phyloP scores from a whole-genome alignment of 2,888 invertebrate species.

The Augochlorella aurata region DNA sequence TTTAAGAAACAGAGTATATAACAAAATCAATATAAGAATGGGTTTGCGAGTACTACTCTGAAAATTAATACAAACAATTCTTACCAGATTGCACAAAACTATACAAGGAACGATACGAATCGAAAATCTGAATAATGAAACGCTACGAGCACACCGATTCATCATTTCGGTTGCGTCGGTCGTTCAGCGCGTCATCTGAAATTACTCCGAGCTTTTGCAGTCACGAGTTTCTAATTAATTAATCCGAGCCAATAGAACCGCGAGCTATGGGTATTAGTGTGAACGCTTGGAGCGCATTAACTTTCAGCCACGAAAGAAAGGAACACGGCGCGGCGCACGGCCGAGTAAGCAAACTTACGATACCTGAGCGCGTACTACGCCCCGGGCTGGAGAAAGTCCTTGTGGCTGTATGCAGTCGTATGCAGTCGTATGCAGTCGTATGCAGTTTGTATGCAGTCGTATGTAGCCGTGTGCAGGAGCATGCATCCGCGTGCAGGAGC shows the following conservation, averaged over 20 bases:
- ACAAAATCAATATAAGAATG: too few species aligned
- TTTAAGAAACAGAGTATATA: too few species aligned
- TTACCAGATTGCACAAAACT: not conserved
- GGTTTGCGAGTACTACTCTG: too few species aligned
- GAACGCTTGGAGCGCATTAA: conserved; percentile 43
- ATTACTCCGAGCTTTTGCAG: conserved; percentile 1
- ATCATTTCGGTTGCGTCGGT: not conserved
- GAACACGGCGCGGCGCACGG: not conserved
- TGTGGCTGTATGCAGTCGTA: conserved; percentile 28
- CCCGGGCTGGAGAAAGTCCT: conserved; percentile 66
- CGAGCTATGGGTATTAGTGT: conserved; percentile 17
- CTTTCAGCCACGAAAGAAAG: conserved; percentile 42
- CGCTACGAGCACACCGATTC: not conserved
- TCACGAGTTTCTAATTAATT: conserved; percentile 19
- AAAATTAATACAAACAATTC: too few species aligned
- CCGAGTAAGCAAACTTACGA: conserved; percentile 53
- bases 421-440: not conserved
- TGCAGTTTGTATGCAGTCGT: not conserved
- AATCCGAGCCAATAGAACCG: conserved; percentile 6
- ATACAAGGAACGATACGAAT: not conserved
- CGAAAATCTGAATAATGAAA: not conserved
- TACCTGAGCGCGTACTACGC: conserved; percentile 45
- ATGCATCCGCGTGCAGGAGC: conserved; percentile 43
- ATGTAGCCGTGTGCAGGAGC: conserved; percentile 46
- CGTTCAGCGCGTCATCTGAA: not conserved